Conservation (phyloP, 2,888 invertebrate species). For the Hydrotaea cyrtoneurina region DNA sequence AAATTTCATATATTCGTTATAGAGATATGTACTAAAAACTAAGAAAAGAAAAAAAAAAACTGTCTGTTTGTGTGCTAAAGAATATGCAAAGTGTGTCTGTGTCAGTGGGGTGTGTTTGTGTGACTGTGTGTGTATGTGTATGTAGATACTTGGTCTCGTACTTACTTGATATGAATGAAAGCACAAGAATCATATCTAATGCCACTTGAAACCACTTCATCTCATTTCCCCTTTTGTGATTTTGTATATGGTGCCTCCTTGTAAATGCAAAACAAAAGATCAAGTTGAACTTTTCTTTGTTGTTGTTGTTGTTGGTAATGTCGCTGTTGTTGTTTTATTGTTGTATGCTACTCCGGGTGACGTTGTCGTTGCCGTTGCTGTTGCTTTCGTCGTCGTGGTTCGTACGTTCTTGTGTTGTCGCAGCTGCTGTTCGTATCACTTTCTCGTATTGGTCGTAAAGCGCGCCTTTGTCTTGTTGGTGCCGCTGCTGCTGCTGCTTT, state of each 20-base stretch:
- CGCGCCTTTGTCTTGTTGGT: background rate
- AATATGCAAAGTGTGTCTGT: background rate
- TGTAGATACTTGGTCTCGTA: slow-evolving; percentile 57
- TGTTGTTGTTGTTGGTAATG: slow-evolving; percentile 28
- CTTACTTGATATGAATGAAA: slow-evolving; percentile 81
- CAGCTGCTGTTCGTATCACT: background rate
- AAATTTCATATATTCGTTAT: slow-evolving; percentile 1
- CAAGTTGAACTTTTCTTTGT: slow-evolving; percentile 53
- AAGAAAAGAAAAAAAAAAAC: background rate
- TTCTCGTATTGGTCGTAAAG: background rate
- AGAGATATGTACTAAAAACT: background rate
- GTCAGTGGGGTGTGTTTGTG: background rate
- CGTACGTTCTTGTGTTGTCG: background rate
- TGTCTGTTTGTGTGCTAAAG: background rate
- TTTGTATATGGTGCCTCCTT: slow-evolving; percentile 68
- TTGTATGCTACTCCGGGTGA: background rate
- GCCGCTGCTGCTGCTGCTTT: background rate
- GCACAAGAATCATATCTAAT: slow-evolving; percentile 81
- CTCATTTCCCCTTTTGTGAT: slow-evolving; percentile 81
- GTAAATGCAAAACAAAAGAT: slow-evolving; percentile 64
- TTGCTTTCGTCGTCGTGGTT: slow-evolving; percentile 14
- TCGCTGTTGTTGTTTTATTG: slow-evolving; percentile 19
- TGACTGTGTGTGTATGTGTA: background rate
- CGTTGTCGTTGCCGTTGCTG: slow-evolving; percentile 9
- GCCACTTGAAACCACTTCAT: slow-evolving; percentile 82